Evolutionary conservation across 2,113 vertebrate species (phyloP).

Genomic region (Lamprotornis superbus): DNA sequence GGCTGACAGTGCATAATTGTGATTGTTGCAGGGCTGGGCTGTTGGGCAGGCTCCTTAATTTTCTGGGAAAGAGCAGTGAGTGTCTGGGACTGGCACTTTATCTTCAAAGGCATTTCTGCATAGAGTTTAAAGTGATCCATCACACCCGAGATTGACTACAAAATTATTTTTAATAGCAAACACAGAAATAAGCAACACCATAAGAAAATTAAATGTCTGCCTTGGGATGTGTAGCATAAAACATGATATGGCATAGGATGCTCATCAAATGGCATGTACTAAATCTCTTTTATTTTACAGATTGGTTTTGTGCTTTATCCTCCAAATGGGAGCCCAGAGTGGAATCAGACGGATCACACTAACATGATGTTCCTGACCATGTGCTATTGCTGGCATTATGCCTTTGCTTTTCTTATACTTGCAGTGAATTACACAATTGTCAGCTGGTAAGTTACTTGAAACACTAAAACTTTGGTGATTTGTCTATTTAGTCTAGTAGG

Average conservation of each 20-base stretch:
- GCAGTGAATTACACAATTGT: conserved; percentile 79
- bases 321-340: conserved; percentile 77
- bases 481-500: not conserved
- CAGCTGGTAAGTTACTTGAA: conserved; percentile 82
- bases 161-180: not conserved
- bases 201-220: not conserved
- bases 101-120: not conserved
- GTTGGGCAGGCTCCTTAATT: not conserved
- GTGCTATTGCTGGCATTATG: conserved; percentile 94
- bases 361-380: conserved; percentile 89
- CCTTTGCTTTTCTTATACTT: conserved; percentile 77
- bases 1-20: not conserved
- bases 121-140: not conserved
- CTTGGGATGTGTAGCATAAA: not conserved
- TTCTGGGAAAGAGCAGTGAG: not conserved
- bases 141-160: not conserved
- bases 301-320: conserved; percentile 92
- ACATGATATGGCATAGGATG: not conserved
- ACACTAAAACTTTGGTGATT: not conserved
- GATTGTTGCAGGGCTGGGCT: not conserved
- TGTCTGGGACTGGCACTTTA: not conserved
- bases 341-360: conserved; percentile 83
- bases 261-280: not conserved
- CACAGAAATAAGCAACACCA: not conserved
- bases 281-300: conserved; percentile 69